Base-by-base conservation (phyloP, 2,888 invertebrate species). In the Prosopocoilus inquinatus region DNA sequence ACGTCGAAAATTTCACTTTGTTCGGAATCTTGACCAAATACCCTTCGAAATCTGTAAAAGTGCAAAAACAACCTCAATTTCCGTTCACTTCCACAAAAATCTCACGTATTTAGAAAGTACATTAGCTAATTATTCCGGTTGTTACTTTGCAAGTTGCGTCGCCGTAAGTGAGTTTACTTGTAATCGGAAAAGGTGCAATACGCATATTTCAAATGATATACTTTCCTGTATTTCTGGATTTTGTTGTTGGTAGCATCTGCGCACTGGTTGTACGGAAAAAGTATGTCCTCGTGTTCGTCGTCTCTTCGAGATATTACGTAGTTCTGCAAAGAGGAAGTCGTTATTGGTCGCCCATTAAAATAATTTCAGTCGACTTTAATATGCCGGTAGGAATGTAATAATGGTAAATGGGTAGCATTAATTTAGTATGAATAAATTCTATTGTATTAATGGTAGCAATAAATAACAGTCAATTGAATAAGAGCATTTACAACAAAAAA, bases 1-100 rank as follows among this genome's bases (percentile, higher is more conserved):
- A 58, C 67, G 8, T 78, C 73, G 62, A 81, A 82, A 32, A 82
- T 62, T 8, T 74, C 72, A 5, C 68, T 64, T 64, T 82, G 82
- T 1, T 64, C 62, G 5, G 70, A 63, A 43, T 63, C 50, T 54
- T 75, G 70, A 54, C 78, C 76, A 62, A 82, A 81, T 53, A 82
- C 71, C 63, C 77, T 76, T 35, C 75, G 67, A 68, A 80, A 82
- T 62, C 81, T 81, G 63, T 44, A 68, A 65, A 61, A 12, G 16
- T 32, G 15, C 11, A 9, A 16, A 46, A 15, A 11, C 16, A 33
- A 36, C 16, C 2, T 2, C 20, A 61, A 62, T 28, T 28, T 28
- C 20, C 20, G 20, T 28, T 28, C 20, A 28, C 20, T 28, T 28
- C 20, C 20, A 28, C 5, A 28, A 28, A 28, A 28, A 28, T 28